Evolutionary conservation across 2,113 vertebrate genomes (phyloP), one percentile per base, ranked within the genome.

Genomic region (Aegotheles bennettii): DNA sequence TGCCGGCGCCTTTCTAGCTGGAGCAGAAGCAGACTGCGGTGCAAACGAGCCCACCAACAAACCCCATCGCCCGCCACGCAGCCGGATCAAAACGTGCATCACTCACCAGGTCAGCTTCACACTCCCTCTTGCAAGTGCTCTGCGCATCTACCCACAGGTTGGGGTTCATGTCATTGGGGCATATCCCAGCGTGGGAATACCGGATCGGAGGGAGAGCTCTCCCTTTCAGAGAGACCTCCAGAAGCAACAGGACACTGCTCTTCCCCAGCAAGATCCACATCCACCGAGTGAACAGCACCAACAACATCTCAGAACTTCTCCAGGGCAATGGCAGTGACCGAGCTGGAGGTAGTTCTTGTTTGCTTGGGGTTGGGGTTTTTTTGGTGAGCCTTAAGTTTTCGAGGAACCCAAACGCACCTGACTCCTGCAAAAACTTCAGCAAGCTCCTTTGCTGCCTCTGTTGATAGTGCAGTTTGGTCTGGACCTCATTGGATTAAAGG

Each of bases 101-200:
- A 98, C 99, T 98, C 98, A 99, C 99, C 99, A 99, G 98, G 74
- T 99, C 99, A 1, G 98, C 97, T 38, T 98, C 98, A 70, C 99
- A 99, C 92, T 99, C 99, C 24, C 99, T 96, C 69, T 98, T 98
- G 96, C 99, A 99, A 94, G 99, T 99, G 96, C 99, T 99, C 99
- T 99, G 99, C 4, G 99, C 99, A 3, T 99, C 99, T 71, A 99
- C 99, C 99, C 99, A 99, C 91, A 99, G 98, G 97, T 99, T 99
- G 79, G 99, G 99, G 96, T 99, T 99, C 99, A 99, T 98, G 94
- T 99, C 99, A 96, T 99, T 99, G 61, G 99, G 99, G 95, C 99
- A 99, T 93, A 99, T 98, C 77, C 99, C 99, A 11, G 99, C 98
- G 4, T 99, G 99, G 10, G 99, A 98, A 48, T 98, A 98, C 8